Evolutionary conservation across 2,113 vertebrate species (phyloP).

Genomic region (Dryoscopus gambensis): DNA sequence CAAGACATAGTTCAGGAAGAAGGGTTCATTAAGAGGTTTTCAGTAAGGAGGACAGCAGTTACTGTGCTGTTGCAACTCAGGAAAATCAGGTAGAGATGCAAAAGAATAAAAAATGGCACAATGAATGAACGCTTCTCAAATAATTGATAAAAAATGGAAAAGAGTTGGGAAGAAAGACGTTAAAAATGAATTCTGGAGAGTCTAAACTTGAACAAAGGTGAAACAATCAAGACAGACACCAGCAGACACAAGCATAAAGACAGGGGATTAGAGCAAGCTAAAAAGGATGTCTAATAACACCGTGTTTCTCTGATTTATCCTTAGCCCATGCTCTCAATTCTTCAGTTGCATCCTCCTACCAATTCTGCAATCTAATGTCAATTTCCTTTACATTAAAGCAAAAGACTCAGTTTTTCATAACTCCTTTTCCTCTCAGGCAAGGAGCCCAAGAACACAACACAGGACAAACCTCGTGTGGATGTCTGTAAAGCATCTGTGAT

Average conservation of each 20-base stretch:
- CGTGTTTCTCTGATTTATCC: not conserved
- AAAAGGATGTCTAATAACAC: not conserved
- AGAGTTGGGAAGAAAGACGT: not conserved
- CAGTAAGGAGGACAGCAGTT: not conserved
- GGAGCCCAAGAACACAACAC: not conserved
- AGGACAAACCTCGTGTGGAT: conserved; percentile 75
- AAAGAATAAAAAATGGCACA: not conserved
- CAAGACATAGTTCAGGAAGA: not conserved
- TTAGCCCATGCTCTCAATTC: not conserved
- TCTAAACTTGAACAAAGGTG: not conserved
- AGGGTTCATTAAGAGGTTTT: not conserved
- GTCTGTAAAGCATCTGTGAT: conserved; percentile 77
- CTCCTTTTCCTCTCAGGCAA: not conserved
- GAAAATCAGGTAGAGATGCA: not conserved
- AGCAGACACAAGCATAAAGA: not conserved
- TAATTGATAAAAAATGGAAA: not conserved
- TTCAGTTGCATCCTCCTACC: not conserved
- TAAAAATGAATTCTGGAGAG: not conserved
- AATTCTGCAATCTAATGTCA: not conserved
- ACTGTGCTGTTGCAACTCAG: not conserved
- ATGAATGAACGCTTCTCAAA: not conserved
- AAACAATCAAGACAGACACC: not conserved
- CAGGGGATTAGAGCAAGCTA: not conserved
- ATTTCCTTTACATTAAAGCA: not conserved
- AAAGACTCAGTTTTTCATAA: not conserved